Conservation (phyloP, 2,888 invertebrate genomes). For the Fragum fragum region DNA sequence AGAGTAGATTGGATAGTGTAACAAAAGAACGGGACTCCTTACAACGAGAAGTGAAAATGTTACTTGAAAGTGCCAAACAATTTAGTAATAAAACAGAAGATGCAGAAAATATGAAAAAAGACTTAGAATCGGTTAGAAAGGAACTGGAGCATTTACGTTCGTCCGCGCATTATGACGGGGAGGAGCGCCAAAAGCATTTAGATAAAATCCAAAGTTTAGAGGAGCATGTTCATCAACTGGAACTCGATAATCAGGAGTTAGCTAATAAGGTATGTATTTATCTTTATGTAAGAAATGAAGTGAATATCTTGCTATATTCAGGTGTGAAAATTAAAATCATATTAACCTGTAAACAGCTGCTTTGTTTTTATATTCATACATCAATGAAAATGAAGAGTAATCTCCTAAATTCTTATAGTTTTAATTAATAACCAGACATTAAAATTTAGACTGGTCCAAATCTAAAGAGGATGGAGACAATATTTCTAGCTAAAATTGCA, state of each 20-base stretch:
- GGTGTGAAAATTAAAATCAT: too few species aligned
- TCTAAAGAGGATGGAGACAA: too few species aligned
- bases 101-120: conserved; percentile 67
- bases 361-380: too few species aligned
- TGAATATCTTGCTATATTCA: too few species aligned
- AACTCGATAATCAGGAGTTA: conserved; percentile 80
- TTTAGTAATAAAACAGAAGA: conserved; percentile 65
- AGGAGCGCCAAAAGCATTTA: conserved; percentile 75
- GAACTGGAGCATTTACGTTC: conserved; percentile 75
- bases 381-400: too few species aligned
- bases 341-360: too few species aligned
- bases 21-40: conserved; percentile 61
- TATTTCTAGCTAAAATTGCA: too few species aligned
- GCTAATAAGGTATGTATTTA: conserved; percentile 78
- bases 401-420: too few species aligned
- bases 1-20: conserved; percentile 58
- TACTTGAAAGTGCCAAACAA: conserved; percentile 58
- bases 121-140: conserved; percentile 68
- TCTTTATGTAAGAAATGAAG: too few species aligned
- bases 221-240: conserved; percentile 75
- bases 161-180: conserved; percentile 70
- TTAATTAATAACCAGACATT: too few species aligned
- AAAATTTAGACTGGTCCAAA: too few species aligned
- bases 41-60: conserved; percentile 60
- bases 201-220: conserved; percentile 75